Conservation (phyloP, 2,113 vertebrate genomes). For the Tautogolabrus adspersus region DNA sequence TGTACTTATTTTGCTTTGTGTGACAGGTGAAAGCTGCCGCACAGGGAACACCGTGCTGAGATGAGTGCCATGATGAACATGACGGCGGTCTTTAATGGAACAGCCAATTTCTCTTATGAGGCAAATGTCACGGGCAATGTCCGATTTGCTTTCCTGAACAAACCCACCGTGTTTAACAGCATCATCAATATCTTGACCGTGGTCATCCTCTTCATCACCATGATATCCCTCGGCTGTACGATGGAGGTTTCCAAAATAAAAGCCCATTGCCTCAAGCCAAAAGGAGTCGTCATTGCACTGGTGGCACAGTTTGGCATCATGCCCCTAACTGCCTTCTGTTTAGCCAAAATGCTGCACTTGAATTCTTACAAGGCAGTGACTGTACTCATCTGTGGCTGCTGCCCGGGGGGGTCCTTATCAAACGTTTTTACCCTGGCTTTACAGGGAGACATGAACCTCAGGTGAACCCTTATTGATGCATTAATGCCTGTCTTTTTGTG, state of each 20-base stretch:
- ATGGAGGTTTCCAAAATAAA: slow-evolving; percentile 89
- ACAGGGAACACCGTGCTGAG: not conserved
- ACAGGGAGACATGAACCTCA: slow-evolving; percentile 91
- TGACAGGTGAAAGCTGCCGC: slow-evolving; percentile 42
- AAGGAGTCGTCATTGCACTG: slow-evolving; percentile 83
- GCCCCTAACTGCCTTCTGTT: slow-evolving; percentile 86
- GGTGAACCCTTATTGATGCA: slow-evolving; percentile 70
- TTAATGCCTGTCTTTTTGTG: slow-evolving; percentile 4
- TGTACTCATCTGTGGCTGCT: slow-evolving; percentile 89
- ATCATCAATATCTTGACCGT: slow-evolving; percentile 72
- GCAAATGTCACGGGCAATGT: slow-evolving; percentile 56
- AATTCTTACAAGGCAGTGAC: slow-evolving; percentile 81
- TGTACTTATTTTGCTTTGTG: slow-evolving; percentile 23
- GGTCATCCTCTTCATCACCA: slow-evolving; percentile 77
- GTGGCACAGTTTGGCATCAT: slow-evolving; percentile 89
- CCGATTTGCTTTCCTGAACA: slow-evolving; percentile 31
- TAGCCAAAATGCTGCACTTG: slow-evolving; percentile 84
- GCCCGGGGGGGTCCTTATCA: slow-evolving; percentile 87
- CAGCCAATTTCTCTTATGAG: not conserved
- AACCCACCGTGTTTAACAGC: slow-evolving; percentile 65
- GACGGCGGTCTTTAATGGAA: slow-evolving; percentile 37
- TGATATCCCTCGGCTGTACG: slow-evolving; percentile 87
- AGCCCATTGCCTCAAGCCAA: slow-evolving; percentile 84
- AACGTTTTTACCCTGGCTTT: slow-evolving; percentile 86
- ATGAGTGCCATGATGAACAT: slow-evolving; percentile 61